phyloP scores from a whole-genome alignment of 2,888 invertebrate genomes.

The Petrolisthes cinctipes region DNA sequence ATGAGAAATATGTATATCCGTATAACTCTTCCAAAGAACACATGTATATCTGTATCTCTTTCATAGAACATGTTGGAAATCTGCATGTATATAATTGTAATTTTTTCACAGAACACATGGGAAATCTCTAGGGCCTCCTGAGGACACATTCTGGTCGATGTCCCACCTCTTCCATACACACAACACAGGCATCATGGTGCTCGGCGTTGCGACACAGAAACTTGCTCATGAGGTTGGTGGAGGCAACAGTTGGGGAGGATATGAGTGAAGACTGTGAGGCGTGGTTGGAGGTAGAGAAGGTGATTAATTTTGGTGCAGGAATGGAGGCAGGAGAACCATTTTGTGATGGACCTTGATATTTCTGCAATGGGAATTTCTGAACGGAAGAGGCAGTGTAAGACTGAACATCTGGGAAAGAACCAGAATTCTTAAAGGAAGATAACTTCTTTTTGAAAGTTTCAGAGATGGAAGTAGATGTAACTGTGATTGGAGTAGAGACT shows the following conservation, averaged over 20 bases:
- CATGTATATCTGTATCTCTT: too few relatives aligned
- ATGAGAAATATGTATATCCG: too few relatives aligned
- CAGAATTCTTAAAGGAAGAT: background rate
- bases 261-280: background rate
- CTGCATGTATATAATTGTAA: too few relatives aligned
- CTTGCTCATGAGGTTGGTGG: slow-evolving; percentile 15
- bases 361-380: too few relatives aligned
- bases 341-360: too few relatives aligned
- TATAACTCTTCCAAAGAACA: too few relatives aligned
- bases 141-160: slow-evolving; percentile 19
- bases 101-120: background rate
- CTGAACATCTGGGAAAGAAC: too few relatives aligned
- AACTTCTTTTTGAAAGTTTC: background rate
- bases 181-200: slow-evolving; percentile 9
- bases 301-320: background rate
- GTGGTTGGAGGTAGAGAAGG: background rate
- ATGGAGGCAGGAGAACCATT: background rate
- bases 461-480: too few relatives aligned
- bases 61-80: too few relatives aligned
- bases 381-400: too few relatives aligned
- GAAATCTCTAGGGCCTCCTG: background rate
- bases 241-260: background rate
- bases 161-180: slow-evolving; percentile 26
- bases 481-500: too few relatives aligned
- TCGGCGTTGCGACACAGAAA: slow-evolving; percentile 20